These are phyloP conservation scores for Poecilia velifera DNA, from an alignment of 2,797 vertebrate genomes.

Conservation along the genomic window DNA sequence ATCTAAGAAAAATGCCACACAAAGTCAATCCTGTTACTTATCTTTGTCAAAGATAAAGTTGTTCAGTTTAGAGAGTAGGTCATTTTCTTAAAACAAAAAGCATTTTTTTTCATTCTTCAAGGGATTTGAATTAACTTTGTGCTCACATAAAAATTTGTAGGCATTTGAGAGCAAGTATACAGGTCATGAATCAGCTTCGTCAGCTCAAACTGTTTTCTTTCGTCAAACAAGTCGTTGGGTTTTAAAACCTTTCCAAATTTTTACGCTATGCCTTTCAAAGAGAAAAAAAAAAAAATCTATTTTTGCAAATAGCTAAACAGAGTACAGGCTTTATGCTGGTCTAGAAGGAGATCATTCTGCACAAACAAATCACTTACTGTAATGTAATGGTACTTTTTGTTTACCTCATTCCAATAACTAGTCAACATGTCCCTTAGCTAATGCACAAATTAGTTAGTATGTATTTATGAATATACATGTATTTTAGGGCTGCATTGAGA, in stretches of 20 bases:
- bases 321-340: neutral
- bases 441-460: neutral
- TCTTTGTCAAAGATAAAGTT: neutral
- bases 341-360: neutral
- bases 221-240: neutral
- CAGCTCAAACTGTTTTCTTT: neutral
- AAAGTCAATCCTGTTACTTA: neutral
- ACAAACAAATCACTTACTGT: neutral
- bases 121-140: neutral
- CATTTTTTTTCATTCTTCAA: neutral
- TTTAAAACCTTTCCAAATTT: neutral
- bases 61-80: neutral
- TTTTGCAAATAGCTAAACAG: too few species aligned
- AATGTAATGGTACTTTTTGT: neutral
- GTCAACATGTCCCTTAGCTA: neutral
- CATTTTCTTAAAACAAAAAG: neutral
- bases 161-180: neutral
- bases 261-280: neutral
- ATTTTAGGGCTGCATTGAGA: neutral
- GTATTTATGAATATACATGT: neutral
- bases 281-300: neutral
- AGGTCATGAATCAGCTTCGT: neutral
- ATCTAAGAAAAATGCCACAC: neutral
- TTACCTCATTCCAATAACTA: conserved; percentile 4
- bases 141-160: neutral